Evolutionary conservation across 2,888 invertebrate species (phyloP).

Genomic region (Drosophila buzzatii): DNA sequence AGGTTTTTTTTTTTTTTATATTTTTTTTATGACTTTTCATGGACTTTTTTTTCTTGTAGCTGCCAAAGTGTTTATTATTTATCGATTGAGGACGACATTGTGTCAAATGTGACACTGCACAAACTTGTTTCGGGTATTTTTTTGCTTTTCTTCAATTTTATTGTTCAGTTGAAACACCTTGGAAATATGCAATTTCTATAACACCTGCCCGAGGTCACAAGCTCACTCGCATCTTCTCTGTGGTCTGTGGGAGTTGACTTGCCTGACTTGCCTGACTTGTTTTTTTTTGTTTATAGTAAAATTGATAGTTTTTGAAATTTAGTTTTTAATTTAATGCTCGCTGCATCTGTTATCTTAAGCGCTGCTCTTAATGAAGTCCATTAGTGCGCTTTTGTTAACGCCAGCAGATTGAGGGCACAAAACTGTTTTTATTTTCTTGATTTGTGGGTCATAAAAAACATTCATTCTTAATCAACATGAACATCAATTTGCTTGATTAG

Average conservation of each 20-base stretch:
- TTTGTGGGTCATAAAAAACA: background rate
- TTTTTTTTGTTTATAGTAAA: background rate
- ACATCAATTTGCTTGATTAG: background rate
- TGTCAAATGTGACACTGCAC: conserved; percentile 19
- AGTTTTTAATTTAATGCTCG: background rate
- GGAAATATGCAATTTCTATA: conserved; percentile 43
- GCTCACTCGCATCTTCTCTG: conserved; percentile 3
- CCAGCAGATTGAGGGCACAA: conserved; percentile 5
- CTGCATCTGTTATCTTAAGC: conserved; percentile 9
- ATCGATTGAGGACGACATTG: conserved; percentile 36
- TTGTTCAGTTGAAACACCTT: conserved; percentile 21
- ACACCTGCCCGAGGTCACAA: conserved; percentile 35
- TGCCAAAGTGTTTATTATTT: background rate
- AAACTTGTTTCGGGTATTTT: conserved; percentile 19
- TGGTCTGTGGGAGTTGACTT: background rate
- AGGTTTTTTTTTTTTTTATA: conserved; percentile 8
- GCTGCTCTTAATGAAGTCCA: conserved; percentile 19
- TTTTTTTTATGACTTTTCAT: conserved; percentile 18
- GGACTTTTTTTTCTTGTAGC: conserved; percentile 1
- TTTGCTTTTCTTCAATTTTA: background rate
- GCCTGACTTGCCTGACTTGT: conserved; percentile 3
- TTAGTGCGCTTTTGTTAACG: conserved; percentile 32
- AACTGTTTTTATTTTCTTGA: background rate
- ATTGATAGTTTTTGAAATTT: conserved; percentile 21
- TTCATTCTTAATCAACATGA: background rate